Base-by-base conservation (phyloP, 2,888 invertebrate genomes). In the Magallana nippona region DNA sequence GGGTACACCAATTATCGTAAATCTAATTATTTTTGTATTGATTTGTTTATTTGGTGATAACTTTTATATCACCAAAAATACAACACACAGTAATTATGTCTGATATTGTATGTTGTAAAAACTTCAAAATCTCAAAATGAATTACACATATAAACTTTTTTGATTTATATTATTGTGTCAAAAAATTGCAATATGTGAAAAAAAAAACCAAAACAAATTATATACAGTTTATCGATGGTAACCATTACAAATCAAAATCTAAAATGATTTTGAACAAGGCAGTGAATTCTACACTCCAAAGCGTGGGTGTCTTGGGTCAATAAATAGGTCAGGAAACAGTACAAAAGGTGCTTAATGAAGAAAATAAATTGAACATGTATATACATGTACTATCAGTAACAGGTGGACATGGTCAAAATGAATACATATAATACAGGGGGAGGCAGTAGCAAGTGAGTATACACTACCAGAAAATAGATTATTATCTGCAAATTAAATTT, bases 381-480 rank as follows among this genome's bases (percentile, higher is more conserved):
- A 19, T 19, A 60, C 60, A 19, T n/a, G n/a, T n/a, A n/a, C n/a
- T n/a, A n/a, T 15, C 15, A 17, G 60, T 71, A 32, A 32, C 19
- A 22, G 13, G 22, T 63, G 27, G 13, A 22, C 22, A 22, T 63
- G 10, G 22, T 27, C 27, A 71, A 71, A 44, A 71, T 27, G 15
- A 71, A 71, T 27, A 71, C 27, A 71, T 27, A 17, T 22, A 71
- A 27, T 5, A 22, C 13, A 22, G 71, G 22, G 71, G 71, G 11
- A 2, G 22, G 27, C 32, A 27, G 2, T 11, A 71, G 71, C 32
- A 60, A n/a, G 71, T 63, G 63, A 32, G 71, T 71, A 71, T 71
- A 71, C 71, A 71, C 71, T 71, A 71, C 71, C 71, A 27, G 71
- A 71, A 15, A 71, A 71, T 5, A 71, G 71, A 71, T 19, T 71